These are phyloP conservation scores for Thalassoma bifasciatum DNA, from an alignment of 2,113 vertebrate genomes.

Conservation along the genomic window DNA sequence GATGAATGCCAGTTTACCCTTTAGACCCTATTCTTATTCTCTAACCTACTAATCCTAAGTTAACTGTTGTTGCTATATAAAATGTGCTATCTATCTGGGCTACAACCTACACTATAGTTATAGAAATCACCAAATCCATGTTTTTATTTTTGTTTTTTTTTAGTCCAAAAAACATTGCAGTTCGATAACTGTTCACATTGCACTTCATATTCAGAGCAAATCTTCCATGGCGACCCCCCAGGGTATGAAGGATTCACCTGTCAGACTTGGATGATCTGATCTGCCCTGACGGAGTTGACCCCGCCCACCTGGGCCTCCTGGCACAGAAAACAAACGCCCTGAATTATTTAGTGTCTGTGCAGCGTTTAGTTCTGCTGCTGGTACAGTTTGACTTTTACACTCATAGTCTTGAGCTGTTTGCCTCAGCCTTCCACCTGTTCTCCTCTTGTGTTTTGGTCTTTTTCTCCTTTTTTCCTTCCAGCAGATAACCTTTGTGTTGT, in stretches of 20 bases:
- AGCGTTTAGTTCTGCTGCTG: constrained; percentile 32
- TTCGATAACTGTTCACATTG: neutral
- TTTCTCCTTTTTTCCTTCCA: neutral
- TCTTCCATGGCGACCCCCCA: neutral
- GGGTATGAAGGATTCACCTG: constrained; percentile 5
- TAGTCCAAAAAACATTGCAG: neutral
- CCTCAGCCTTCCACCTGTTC: neutral
- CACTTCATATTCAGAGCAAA: neutral
- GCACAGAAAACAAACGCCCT: constrained; percentile 53
- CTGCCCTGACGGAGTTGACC: constrained; percentile 30
- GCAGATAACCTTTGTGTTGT: constrained; percentile 27
- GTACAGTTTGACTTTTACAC: constrained; percentile 60
- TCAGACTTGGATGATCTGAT: constrained; percentile 44
- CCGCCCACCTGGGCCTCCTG: constrained; percentile 30
- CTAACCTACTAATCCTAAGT: too few relatives aligned
- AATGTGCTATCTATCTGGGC: too few relatives aligned
- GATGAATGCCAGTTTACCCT: too few relatives aligned
- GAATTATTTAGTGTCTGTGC: constrained; percentile 59
- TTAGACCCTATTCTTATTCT: too few relatives aligned
- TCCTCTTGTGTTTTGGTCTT: neutral
- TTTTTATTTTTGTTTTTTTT: neutral
- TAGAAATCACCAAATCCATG: neutral
- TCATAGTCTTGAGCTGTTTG: constrained; percentile 32
- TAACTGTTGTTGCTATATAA: too few relatives aligned
- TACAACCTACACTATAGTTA: too few relatives aligned